Base-by-base conservation (phyloP, 2,797 vertebrate genomes). In the Poecilia wingei region DNA sequence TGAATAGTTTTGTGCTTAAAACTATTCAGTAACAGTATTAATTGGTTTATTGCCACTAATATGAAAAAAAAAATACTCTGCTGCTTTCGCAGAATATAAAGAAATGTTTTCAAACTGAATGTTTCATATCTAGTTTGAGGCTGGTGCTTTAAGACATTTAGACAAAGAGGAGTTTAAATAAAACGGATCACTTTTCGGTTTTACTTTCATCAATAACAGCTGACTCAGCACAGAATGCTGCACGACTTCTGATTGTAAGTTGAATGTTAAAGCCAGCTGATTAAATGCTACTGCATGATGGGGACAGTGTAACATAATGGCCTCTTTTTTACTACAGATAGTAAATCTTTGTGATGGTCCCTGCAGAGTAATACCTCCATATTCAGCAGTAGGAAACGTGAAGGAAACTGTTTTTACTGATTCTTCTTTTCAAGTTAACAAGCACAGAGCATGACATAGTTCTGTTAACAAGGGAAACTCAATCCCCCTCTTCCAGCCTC, bases 251-350 rank as follows among this genome's bases (percentile, higher is more conserved):
- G 80, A 79, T 47, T 82, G 81, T 83, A 83, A 89, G 90, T 82
- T 80, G 82, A 85, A 86, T 84, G 89, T 93, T 91, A 93, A 93
- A 95, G 88, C 80, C 28, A 61, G 79, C 66, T 80, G 84, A 92
- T 95, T 94, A 92, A 92, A 92, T 80, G 73, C 86, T 86, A 86
- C 88, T 80, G 91, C 86, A 90, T 84, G 86, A 92, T 91, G 91
- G 90, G 88, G 90, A 92, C 90, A 83, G 83, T 95, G 93, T 93
- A 94, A 92, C 84, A 93, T 93, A 92, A 95, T 89, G 87, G 88
- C 85, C 91, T 81, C 71, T 82, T 92, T 51, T 75, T 74, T 94
- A 93, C 84, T 89, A 86, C 90, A 85, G 86, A 86, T 90, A 84
- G 86, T 87, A 82, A 86, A 89, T 88, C 83, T 75, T 89, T 74